Evolutionary conservation across 2,797 vertebrate species (phyloP).

Genomic region (Gambusia yucatana): DNA sequence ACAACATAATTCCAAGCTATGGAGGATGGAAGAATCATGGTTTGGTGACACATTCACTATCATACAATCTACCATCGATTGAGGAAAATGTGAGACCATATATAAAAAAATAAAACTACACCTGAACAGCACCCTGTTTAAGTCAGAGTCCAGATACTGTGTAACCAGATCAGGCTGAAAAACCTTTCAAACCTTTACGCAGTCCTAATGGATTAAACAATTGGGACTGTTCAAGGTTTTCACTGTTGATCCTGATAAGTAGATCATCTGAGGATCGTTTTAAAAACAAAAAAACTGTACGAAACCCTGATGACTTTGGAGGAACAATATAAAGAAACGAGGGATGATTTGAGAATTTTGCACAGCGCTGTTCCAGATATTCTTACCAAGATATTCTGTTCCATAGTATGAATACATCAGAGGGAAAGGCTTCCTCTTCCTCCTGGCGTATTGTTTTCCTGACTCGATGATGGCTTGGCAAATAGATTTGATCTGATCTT

Average conservation of each 20-base stretch:
- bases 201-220: no score
- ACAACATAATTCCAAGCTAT: neutral
- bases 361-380: neutral
- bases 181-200: no score
- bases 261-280: neutral
- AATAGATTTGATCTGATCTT: conserved; percentile 88
- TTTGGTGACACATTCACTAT: neutral
- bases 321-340: neutral
- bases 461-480: conserved; percentile 89
- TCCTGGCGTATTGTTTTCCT: conserved; percentile 87
- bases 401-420: conserved; percentile 92
- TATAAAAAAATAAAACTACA: neutral
- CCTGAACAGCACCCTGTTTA: no score
- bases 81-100: neutral
- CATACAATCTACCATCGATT: neutral
- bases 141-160: no score
- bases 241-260: neutral
- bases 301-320: neutral
- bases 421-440: conserved; percentile 88
- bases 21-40: neutral
- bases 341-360: neutral
- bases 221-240: neutral
- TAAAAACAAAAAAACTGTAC: neutral
- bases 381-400: conserved; percentile 90
- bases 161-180: no score